These are phyloP conservation scores for Adelphocoris suturalis DNA, from an alignment of 2,888 invertebrate species.

Conservation along the genomic window DNA sequence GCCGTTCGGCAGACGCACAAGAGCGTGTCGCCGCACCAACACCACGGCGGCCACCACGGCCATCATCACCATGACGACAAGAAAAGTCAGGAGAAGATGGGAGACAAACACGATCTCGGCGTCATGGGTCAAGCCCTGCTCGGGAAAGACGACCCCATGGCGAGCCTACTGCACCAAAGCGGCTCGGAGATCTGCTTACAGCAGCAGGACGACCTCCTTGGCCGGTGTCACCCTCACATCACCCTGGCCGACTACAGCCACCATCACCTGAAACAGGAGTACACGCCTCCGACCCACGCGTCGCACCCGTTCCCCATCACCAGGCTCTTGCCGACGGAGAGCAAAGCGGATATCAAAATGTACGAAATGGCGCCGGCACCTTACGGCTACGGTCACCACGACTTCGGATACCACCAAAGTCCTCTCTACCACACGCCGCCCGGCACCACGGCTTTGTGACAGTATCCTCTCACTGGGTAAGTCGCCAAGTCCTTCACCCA, in stretches of 20 bases:
- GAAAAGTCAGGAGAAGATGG: slow-evolving; percentile 74
- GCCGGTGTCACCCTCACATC: slow-evolving; percentile 81
- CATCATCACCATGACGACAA: slow-evolving; percentile 78
- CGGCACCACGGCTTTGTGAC: slow-evolving; percentile 93
- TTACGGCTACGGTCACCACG: slow-evolving; percentile 89
- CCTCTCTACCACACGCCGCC: slow-evolving; percentile 81
- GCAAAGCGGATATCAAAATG: slow-evolving; percentile 93
- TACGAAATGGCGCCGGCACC: slow-evolving; percentile 84
- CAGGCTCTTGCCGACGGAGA: slow-evolving; percentile 92
- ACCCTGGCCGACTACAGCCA: slow-evolving; percentile 79
- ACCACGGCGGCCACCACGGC: slow-evolving; percentile 81
- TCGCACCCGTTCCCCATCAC: slow-evolving; percentile 97
- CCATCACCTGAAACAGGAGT: slow-evolving; percentile 89
- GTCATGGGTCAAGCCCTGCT: slow-evolving; percentile 71
- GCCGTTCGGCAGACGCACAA: slow-evolving; percentile 88
- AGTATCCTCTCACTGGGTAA: slow-evolving; percentile 91
- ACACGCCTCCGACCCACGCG: slow-evolving; percentile 85
- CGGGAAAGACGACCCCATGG: slow-evolving; percentile 77
- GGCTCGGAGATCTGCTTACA: slow-evolving; percentile 81
- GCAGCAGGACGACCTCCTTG: slow-evolving; percentile 83
- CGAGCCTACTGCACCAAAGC: slow-evolving; percentile 79
- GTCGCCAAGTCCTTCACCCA: slow-evolving; percentile 76
- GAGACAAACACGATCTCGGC: slow-evolving; percentile 72
- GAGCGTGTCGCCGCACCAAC: slow-evolving; percentile 80
- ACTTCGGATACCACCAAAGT: slow-evolving; percentile 86